Conservation (phyloP, 2,113 vertebrate genomes). For the Sylvilagus bachmani region DNA sequence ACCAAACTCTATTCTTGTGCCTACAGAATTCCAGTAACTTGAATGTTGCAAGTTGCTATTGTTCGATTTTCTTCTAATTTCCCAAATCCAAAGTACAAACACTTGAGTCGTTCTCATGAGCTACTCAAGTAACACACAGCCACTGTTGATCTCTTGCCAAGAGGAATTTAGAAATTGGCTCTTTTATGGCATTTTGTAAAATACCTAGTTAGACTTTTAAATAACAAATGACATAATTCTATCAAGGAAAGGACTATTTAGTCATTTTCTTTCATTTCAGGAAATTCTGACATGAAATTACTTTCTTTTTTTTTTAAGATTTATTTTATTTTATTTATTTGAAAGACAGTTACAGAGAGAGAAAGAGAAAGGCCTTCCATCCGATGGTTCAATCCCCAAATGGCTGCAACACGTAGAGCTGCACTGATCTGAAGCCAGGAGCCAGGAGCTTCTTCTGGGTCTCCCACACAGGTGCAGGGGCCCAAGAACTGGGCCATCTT, state of each 20-base stretch:
- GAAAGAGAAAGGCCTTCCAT: no score
- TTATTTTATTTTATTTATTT: no score
- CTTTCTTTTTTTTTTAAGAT: no score
- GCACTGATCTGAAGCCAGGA: no score
- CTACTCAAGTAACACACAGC: background rate
- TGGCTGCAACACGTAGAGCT: no score
- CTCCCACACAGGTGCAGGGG: no score
- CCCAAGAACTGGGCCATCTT: no score
- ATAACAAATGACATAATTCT: background rate
- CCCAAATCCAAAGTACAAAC: slow-evolving; percentile 17
- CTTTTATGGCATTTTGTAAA: background rate
- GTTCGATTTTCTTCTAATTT: background rate
- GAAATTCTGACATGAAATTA: background rate
- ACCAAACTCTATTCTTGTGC: background rate
- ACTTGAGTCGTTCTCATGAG: background rate
- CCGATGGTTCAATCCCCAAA: no score
- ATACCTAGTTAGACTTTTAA: background rate
- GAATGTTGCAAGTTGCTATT: background rate
- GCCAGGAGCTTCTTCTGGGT: no score
- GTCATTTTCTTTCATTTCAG: background rate
- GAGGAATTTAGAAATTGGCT: background rate
- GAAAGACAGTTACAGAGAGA: no score
- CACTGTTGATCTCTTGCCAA: background rate
- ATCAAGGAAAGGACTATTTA: background rate
- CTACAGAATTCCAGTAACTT: background rate